Percentiles rank a stretch among this genome's conserved stretches.
phyloP scores from a whole-genome alignment of 2,888 invertebrate genomes.

The Epirrita christyi region DNA sequence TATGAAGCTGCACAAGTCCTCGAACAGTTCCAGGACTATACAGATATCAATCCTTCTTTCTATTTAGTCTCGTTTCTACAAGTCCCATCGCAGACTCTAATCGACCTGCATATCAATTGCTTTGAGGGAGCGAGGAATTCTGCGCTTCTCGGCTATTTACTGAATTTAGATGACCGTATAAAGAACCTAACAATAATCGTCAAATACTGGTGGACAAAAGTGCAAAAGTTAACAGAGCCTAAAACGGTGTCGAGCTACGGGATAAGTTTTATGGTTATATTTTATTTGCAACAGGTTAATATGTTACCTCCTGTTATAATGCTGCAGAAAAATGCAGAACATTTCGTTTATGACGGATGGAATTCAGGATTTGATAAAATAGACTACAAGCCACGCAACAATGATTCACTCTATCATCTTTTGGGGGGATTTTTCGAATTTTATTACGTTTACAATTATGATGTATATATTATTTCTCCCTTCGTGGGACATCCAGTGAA shows the following conservation, averaged over 20 bases:
- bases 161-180: slow-evolving; percentile 23
- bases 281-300: slow-evolving; percentile 21
- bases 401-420: slow-evolving; percentile 19
- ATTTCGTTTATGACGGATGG: slow-evolving; percentile 6
- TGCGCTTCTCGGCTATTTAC: slow-evolving; percentile 31
- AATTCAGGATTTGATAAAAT: slow-evolving; percentile 21
- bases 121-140: slow-evolving; percentile 12
- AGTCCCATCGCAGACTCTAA: slow-evolving; percentile 14
- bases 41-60: not conserved
- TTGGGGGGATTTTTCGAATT: slow-evolving; percentile 43
- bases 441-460: slow-evolving; percentile 31
- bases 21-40: slow-evolving; percentile 12
- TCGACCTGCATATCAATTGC: slow-evolving; percentile 31
- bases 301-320: slow-evolving; percentile 10
- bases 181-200: slow-evolving; percentile 1
- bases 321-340: slow-evolving; percentile 16
- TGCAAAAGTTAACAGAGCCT: not conserved
- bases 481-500: slow-evolving; percentile 10
- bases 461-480: slow-evolving; percentile 11
- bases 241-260: slow-evolving; percentile 9
- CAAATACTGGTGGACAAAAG: slow-evolving; percentile 12
- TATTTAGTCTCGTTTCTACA: not conserved
- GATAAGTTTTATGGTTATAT: slow-evolving; percentile 12
- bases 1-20: not conserved
- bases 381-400: slow-evolving; percentile 5